Percentiles rank a stretch among this genome's conserved stretches.
These are phyloP conservation scores for Morphnarchus princeps DNA, from an alignment of 2,113 vertebrate genomes.

Conservation along the genomic window DNA sequence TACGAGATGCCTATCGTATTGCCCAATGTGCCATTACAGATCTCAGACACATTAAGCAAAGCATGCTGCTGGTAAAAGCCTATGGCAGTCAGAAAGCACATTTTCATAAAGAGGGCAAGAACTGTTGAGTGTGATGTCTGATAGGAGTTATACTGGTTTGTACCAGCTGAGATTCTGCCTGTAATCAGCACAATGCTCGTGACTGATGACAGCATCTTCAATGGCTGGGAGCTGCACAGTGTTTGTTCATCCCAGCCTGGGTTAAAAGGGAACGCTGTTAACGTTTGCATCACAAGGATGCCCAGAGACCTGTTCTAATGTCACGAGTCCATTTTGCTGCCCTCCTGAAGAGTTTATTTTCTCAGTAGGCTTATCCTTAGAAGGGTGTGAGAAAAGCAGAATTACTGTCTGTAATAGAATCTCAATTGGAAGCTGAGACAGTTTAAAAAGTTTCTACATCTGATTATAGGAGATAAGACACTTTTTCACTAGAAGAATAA, in stretches of 20 bases:
- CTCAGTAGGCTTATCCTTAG: neutral
- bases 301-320: neutral
- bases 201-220: neutral
- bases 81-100: neutral
- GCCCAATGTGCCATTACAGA: neutral
- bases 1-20: neutral
- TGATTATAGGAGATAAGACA: neutral
- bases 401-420: neutral
- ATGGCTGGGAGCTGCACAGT: neutral
- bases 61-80: neutral
- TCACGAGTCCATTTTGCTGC: neutral
- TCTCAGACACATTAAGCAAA: constrained; percentile 8
- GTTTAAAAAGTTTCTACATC: neutral
- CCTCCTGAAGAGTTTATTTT: neutral
- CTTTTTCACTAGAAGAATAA: neutral
- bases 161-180: neutral
- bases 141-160: neutral
- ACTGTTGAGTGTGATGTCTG: neutral
- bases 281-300: neutral
- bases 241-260: neutral
- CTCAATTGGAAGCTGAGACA: neutral
- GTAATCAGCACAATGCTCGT: neutral
- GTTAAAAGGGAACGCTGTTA: neutral
- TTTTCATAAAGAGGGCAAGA: neutral
- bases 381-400: neutral